Evolutionary conservation across 23 tunicate species (phyloP).

Genomic region (Diplosoma virens): DNA sequence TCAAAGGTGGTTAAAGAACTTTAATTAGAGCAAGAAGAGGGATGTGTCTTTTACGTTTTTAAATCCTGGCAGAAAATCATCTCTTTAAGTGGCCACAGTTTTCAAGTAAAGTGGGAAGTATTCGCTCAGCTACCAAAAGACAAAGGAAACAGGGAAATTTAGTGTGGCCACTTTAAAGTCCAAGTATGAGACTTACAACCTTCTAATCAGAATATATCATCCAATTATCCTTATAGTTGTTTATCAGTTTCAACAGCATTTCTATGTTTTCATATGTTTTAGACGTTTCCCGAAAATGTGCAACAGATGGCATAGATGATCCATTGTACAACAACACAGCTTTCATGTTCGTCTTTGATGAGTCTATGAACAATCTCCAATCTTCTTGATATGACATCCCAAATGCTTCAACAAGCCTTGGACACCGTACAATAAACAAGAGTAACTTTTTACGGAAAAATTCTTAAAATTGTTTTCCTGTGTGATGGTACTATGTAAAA

Average conservation of each 20-base stretch:
- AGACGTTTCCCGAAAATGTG: not conserved
- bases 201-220: constrained; percentile 19
- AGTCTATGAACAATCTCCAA: constrained; percentile 7
- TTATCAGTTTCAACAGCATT: constrained; percentile 15
- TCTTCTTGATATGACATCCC: constrained; percentile 8
- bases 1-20: not conserved
- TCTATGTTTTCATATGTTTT: constrained; percentile 10
- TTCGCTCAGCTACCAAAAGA: not conserved
- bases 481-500: constrained; percentile 4
- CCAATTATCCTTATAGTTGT: constrained; percentile 18
- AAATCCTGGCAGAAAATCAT: constrained; percentile 10
- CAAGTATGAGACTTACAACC: constrained; percentile 19
- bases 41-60: not conserved
- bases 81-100: not conserved
- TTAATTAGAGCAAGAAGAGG: constrained; percentile 7
- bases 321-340: constrained; percentile 29
- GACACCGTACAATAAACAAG: constrained; percentile 1
- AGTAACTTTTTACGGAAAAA: not conserved
- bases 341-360: constrained; percentile 18
- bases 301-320: constrained; percentile 15
- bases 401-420: constrained; percentile 13
- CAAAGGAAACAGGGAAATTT: constrained; percentile 8
- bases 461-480: not conserved
- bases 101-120: constrained; percentile 3
- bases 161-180: constrained; percentile 14